phyloP scores from a whole-genome alignment of 2,888 invertebrate genomes.

The Villa cingulata region DNA sequence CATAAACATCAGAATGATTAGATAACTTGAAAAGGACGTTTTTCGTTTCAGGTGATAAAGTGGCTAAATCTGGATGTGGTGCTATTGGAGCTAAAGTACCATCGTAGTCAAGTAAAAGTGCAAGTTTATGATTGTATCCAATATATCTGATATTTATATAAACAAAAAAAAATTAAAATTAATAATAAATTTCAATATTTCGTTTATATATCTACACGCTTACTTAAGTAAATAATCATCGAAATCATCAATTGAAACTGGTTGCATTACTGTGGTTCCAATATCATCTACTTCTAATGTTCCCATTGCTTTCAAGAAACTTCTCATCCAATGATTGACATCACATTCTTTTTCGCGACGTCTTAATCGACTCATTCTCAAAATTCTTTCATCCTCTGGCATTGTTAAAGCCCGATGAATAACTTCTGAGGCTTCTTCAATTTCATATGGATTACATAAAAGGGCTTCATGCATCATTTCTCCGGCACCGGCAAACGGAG shows the following conservation, averaged over 20 bases:
- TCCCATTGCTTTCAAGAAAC: conserved; percentile 77
- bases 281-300: conserved; percentile 70
- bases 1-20: conserved; percentile 74
- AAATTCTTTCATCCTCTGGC: conserved; percentile 76
- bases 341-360: conserved; percentile 69
- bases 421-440: conserved; percentile 75
- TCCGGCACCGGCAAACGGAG: conserved; percentile 84
- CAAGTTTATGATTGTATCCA: conserved; percentile 72
- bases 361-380: conserved; percentile 74
- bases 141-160: conserved; percentile 55
- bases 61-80: conserved; percentile 80
- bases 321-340: conserved; percentile 80
- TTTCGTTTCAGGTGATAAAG: conserved; percentile 70
- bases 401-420: conserved; percentile 77
- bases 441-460: conserved; percentile 78
- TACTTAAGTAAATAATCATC: conserved; percentile 79
- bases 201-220: conserved; percentile 33
- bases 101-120: conserved; percentile 72
- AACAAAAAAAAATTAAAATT: conserved; percentile 1
- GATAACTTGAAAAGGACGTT: conserved; percentile 68
- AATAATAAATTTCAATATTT: neutral
- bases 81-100: conserved; percentile 81
- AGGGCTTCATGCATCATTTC: conserved; percentile 90
- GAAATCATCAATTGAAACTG: conserved; percentile 81
- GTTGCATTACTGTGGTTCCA: conserved; percentile 74